These are phyloP conservation scores for Eonycteris spelaea DNA, from an alignment of 2,113 vertebrate species.

Conservation along the genomic window DNA sequence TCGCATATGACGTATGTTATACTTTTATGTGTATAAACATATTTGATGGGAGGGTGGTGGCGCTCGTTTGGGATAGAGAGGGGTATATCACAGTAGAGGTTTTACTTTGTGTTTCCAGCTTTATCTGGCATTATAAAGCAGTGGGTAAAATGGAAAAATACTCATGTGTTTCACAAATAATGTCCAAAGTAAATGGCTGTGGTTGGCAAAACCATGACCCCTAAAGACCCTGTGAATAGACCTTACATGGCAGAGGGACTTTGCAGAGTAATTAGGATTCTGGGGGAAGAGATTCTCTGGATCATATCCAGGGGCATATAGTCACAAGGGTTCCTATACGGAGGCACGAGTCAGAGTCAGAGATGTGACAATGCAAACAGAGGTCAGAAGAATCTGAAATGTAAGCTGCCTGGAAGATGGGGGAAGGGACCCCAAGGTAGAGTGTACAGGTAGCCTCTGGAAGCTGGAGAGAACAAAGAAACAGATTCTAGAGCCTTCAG, in stretches of 20 bases:
- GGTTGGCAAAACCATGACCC: not conserved
- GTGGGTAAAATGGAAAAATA: not conserved
- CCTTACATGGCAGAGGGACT: not conserved
- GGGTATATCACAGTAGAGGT: not conserved
- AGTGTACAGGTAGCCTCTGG: not conserved
- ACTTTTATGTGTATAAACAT: not conserved
- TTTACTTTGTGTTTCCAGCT: not conserved
- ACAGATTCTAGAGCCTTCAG: not conserved
- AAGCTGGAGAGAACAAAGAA: not conserved
- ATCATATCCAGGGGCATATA: not conserved
- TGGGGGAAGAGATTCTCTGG: not conserved
- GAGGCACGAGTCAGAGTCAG: not conserved
- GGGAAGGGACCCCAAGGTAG: not conserved
- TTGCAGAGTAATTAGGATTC: not conserved
- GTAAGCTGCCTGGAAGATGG: not conserved
- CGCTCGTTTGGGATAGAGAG: not conserved
- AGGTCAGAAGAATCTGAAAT: not conserved
- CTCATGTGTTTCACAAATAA: not conserved
- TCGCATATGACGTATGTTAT: constrained; percentile 88
- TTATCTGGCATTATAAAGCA: not conserved
- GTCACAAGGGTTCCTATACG: not conserved
- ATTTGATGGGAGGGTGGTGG: not conserved
- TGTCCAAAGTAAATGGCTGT: not conserved
- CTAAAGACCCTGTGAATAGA: not conserved
- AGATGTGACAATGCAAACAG: not conserved